Evolutionary conservation across 2,797 vertebrate genomes (phyloP), one percentile per base, ranked within the genome.

Genomic region (Gobio occitaniae): DNA sequence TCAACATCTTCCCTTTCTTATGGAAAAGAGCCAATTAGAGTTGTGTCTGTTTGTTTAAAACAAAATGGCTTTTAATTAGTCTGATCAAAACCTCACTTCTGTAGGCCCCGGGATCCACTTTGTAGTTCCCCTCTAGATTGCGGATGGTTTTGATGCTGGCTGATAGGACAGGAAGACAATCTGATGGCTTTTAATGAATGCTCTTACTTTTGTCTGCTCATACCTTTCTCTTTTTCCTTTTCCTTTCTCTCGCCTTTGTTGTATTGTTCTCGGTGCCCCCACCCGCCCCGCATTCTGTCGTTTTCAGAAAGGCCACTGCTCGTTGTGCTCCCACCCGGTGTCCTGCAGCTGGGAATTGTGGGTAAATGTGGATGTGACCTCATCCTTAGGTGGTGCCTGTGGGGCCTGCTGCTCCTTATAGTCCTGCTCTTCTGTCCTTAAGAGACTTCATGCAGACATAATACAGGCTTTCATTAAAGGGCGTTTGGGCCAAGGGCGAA

Each of bases 1-100:
- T 98, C 97, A 99, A 97, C 97, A 97, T 98, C 95, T 96, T 96
- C 93, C 94, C 97, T 99, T 99, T 99, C 97, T 99, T 97, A 99
- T 99, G 98, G 97, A 99, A 98, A 99, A 97, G 96, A 99, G 97
- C 97, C 98, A 99, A 99, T 99, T 99, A 99, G 96, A 98, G 95
- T 96, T 95, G 91, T 98, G 97, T 98, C 97, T 99, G 97, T 99
- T 99, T 99, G 98, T 99, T 98, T 99, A 96, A 98, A 97, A 98
- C 96, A 99, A 99, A 99, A 99, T 98, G 97, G 96, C 96, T 98
- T 97, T 99, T 99, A 99, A 99, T 99, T 99, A 99, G 97, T 90
- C 90, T 96, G 97, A 99, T 99, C 97, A 99, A 98, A 98, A 94
- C 95, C 93, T 93, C 95, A 94, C 96, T 96, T 96, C 96, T 96